Evolutionary conservation across 2,888 invertebrate genomes (phyloP), one percentile per base, ranked within the genome.

Genomic region (Mimas tiliae): DNA sequence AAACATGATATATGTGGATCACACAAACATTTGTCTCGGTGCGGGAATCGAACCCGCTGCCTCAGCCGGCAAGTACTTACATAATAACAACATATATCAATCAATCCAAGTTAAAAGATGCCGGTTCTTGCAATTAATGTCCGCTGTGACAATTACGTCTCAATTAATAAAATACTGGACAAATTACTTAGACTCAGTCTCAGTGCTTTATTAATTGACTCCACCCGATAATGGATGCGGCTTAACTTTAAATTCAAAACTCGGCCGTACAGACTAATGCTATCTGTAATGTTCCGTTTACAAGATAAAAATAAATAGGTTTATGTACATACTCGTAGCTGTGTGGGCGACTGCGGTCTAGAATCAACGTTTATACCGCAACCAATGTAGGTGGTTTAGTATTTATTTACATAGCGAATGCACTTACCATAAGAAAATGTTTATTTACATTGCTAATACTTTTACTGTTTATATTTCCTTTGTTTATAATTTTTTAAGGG

Each of bases 341-440:
- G 73, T 66, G 64, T 72, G 67, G 69, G 69, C 66, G 70, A 74
- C 76, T 79, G 75, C 75, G 77, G 72, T 74, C 70, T 70, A 68
- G 66, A 63, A 70, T 68, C 47, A 27, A 47, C 19, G 50, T 47
- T 45, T 47, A n/a, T 47, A 21, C 62, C 45, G 47, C 47, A 38
- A 58, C 6, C 55, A 47, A 42, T 65, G 55, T 55, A 65, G 64
- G 51, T n/a, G 53, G 53, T 27, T 11, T 12, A 19, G 11, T 9
- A 38, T 58, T 58, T 58, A 58, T 58, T 58, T 58, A 58, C 58
- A 58, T 42, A 58, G n/a, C 34, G 16, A 58, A 58, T 58, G 58
- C 58, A 58, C 42, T 58, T 58, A 21, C 34, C 38, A 38, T 38
- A 55, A 34, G 4, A 45, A 33, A 27, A 63, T 21, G n/a, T 21